Percentiles rank a stretch among this genome's conserved stretches.
Evolutionary conservation across 2,888 invertebrate species (phyloP).

Genomic region (Gerris lacustris): DNA sequence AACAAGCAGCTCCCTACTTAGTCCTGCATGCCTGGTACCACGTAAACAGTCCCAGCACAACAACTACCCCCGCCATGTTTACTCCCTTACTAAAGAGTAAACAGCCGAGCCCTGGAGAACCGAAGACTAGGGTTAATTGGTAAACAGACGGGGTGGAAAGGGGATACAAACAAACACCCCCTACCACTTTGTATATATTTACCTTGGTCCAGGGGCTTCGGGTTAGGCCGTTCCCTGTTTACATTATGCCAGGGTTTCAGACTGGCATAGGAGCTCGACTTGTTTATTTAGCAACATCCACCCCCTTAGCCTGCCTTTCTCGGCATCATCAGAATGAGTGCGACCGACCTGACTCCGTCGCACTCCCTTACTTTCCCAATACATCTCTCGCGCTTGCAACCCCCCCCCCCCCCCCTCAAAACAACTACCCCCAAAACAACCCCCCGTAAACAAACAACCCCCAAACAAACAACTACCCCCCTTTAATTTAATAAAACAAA

Average conservation of each 20-base stretch:
- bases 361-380: slow-evolving; percentile 7
- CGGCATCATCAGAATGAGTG: too few relatives aligned
- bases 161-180: background rate
- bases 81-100: background rate
- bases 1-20: slow-evolving; percentile 17
- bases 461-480: slow-evolving; percentile 2
- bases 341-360: background rate
- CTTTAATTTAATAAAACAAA: slow-evolving; percentile 5
- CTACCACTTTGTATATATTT: slow-evolving; percentile 1
- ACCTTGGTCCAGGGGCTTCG: background rate
- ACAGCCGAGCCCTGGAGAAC: background rate
- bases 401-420: slow-evolving; percentile 14
- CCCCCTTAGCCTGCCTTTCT: background rate
- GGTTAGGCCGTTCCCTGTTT: slow-evolving; percentile 25
- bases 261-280: slow-evolving; percentile 21
- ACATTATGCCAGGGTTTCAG: slow-evolving; percentile 27
- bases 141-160: background rate
- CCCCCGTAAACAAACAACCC: slow-evolving; percentile 17
- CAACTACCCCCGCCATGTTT: background rate
- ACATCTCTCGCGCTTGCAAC: slow-evolving; percentile 15
- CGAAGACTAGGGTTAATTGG: background rate
- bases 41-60: slow-evolving; percentile 10
- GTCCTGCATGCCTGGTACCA: slow-evolving; percentile 25
- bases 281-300: slow-evolving; percentile 25
- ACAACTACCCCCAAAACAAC: slow-evolving; percentile 14